phyloP scores from a whole-genome alignment of 1,140 invertebrate species.

The Drosophila nebulosa region DNA sequence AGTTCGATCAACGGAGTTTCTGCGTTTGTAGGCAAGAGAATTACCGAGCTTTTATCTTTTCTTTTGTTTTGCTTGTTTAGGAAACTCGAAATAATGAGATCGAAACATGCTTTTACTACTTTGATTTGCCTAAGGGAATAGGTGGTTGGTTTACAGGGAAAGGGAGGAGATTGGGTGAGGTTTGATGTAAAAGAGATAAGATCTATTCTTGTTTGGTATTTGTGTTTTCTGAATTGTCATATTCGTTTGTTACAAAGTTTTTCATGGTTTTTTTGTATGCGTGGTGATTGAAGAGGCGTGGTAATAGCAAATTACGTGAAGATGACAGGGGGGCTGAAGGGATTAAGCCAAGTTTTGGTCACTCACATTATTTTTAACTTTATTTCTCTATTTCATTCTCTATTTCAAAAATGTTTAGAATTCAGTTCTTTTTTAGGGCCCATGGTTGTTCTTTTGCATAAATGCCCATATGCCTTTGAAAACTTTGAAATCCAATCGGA shows the following conservation, averaged over 20 bases:
- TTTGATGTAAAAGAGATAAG: not conserved
- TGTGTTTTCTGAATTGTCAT: not conserved
- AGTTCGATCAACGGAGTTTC: not conserved
- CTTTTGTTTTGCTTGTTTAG: no score
- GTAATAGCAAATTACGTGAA: not conserved
- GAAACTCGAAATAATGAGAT: no score
- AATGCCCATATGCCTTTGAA: no score
- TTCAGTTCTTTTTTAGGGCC: no score
- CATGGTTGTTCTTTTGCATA: no score
- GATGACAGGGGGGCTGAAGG: not conserved
- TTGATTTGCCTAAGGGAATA: not conserved
- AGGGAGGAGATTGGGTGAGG: not conserved
- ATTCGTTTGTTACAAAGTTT: not conserved
- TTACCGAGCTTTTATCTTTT: no score
- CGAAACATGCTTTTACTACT: not conserved
- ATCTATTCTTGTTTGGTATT: not conserved
- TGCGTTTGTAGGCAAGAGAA: no score
- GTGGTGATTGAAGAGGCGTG: not conserved
- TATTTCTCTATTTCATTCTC: no score
- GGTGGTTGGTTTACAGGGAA: not conserved
- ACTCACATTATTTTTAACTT: no score
- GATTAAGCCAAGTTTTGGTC: not conserved
- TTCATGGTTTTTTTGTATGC: not conserved
- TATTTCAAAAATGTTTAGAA: no score
- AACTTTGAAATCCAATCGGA: no score